Percentiles rank a stretch among this genome's conserved stretches.
These are phyloP conservation scores for Neodiprion lecontei DNA, from an alignment of 1,140 invertebrate genomes.

Conservation along the genomic window DNA sequence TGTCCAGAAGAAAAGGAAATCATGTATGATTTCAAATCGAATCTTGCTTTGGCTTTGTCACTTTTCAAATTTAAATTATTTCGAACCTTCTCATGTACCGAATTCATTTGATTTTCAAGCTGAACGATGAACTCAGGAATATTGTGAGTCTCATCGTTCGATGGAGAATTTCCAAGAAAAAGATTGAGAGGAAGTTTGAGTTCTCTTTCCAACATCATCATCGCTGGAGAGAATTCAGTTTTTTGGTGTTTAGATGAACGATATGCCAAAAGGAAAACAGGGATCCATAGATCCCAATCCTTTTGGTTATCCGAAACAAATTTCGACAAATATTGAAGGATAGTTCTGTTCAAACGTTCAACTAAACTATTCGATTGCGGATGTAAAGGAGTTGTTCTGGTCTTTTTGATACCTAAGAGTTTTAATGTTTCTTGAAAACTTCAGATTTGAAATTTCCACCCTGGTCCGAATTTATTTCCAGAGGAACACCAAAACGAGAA, in stretches of 20 bases:
- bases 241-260: constrained; percentile 21
- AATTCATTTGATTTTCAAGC: background rate
- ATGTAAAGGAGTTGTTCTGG: constrained; percentile 48
- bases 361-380: constrained; percentile 54
- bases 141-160: background rate
- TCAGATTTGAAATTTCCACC: constrained; percentile 47
- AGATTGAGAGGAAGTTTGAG: constrained; percentile 13
- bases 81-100: constrained; percentile 11
- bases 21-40: constrained; percentile 19
- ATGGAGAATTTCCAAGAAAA: constrained; percentile 11
- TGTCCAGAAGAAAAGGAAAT: constrained; percentile 16
- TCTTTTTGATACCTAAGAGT: constrained; percentile 37
- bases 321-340: constrained; percentile 26
- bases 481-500: constrained; percentile 26
- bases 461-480: constrained; percentile 44
- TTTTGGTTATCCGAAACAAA: constrained; percentile 16
- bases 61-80: constrained; percentile 11
- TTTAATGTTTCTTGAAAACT: constrained; percentile 36
- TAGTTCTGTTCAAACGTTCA: constrained; percentile 44
- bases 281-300: constrained; percentile 24
- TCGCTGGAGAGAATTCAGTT: constrained; percentile 19
- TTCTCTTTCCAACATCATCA: constrained; percentile 18
- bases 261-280: constrained; percentile 22
- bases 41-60: constrained; percentile 18
- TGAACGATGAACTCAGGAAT: too few species aligned